These are phyloP conservation scores for Macaria notata DNA, from an alignment of 2,888 invertebrate genomes.

Conservation along the genomic window DNA sequence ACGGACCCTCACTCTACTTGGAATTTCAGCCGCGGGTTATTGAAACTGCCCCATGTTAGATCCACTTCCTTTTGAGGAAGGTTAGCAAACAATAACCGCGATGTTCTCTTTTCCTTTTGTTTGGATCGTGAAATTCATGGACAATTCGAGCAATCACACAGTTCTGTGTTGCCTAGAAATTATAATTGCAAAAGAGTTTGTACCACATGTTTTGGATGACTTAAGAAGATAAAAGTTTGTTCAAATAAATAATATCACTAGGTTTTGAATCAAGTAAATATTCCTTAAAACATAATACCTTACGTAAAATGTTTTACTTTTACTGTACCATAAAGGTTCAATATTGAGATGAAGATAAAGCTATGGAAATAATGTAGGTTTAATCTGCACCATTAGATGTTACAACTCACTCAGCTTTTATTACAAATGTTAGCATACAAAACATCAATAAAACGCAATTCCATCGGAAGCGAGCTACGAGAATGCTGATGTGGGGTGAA, in stretches of 20 bases:
- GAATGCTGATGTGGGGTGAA: constrained; percentile 51
- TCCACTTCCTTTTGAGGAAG: constrained; percentile 27
- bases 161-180: too few species aligned
- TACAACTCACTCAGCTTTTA: constrained; percentile 27
- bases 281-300: too few species aligned
- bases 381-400: constrained; percentile 19
- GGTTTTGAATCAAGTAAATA: too few species aligned
- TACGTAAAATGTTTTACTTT: too few species aligned
- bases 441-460: constrained; percentile 43
- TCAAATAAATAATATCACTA: too few species aligned
- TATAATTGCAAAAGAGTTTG: too few species aligned
- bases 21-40: constrained; percentile 62
- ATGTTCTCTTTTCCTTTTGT: constrained; percentile 14
- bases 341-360: constrained; percentile 6
- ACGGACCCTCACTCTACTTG: constrained; percentile 42
- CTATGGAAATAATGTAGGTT: constrained; percentile 6
- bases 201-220: too few species aligned
- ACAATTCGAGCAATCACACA: not conserved
- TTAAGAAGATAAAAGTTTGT: too few species aligned
- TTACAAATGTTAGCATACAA: constrained; percentile 41
- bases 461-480: constrained; percentile 36
- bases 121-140: constrained; percentile 14
- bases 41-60: constrained; percentile 44
- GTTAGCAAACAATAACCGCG: constrained; percentile 27
- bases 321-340: constrained; percentile 1